Conservation (phyloP, 2,888 invertebrate species). For the Desoria tigrina region DNA sequence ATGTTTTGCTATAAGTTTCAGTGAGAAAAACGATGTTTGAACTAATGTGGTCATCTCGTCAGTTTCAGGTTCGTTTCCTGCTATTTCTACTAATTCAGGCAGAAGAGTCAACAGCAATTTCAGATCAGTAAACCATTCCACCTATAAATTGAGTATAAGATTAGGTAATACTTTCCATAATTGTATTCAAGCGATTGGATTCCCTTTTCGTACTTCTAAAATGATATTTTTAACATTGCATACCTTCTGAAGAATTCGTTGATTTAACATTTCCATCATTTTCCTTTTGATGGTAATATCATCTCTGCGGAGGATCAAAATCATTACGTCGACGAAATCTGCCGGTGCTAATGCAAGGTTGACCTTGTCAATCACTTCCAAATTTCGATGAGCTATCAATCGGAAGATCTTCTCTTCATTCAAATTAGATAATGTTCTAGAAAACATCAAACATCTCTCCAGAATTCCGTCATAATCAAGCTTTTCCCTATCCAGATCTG, state of each 20-base stretch:
- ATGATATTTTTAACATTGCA: background rate
- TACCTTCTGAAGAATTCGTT: slow-evolving; percentile 47
- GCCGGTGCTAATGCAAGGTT: slow-evolving; percentile 44
- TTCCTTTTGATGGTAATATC: slow-evolving; percentile 49
- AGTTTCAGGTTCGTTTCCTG: slow-evolving; percentile 50
- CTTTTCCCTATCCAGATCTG: slow-evolving; percentile 24
- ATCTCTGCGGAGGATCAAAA: slow-evolving; percentile 35
- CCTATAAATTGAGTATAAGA: slow-evolving; percentile 29
- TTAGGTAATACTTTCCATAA: no score
- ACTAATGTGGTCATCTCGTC: slow-evolving; percentile 71
- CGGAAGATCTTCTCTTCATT: slow-evolving; percentile 50
- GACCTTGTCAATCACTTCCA: slow-evolving; percentile 51
- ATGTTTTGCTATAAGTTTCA: slow-evolving; percentile 78
- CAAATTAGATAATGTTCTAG: slow-evolving; percentile 34
- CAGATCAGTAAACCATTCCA: slow-evolving; percentile 52
- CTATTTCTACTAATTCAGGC: slow-evolving; percentile 64
- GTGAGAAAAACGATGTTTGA: slow-evolving; percentile 77
- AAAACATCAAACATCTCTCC: slow-evolving; percentile 46
- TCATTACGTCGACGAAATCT: slow-evolving; percentile 44
- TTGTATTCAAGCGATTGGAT: background rate
- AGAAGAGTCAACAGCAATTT: slow-evolving; percentile 60
- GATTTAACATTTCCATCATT: slow-evolving; percentile 52
- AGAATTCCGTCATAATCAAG: slow-evolving; percentile 42
- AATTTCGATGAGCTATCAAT: slow-evolving; percentile 45
- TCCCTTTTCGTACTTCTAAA: background rate